Conservation (phyloP, 2,888 invertebrate genomes). For the Caenorhabditis sp. region DNA sequence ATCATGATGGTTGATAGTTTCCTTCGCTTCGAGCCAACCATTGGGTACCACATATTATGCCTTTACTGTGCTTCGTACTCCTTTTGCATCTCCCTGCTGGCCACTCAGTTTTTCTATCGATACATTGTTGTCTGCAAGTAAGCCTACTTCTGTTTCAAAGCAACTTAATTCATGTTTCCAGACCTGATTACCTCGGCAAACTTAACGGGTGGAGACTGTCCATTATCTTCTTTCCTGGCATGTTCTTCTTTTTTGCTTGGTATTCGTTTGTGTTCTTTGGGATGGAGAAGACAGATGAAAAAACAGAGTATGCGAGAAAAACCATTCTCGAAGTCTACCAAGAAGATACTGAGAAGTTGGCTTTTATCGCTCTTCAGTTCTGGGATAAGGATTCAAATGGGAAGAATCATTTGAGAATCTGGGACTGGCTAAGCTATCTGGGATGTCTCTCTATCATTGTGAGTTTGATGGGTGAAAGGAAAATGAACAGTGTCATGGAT, state of each 20-base stretch:
- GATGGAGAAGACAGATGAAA: background rate
- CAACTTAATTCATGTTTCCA: background rate
- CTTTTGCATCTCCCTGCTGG: constrained; percentile 20
- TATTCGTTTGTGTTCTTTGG: background rate
- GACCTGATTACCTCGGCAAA: constrained; percentile 1
- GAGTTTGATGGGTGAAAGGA: background rate
- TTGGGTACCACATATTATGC: constrained; percentile 4
- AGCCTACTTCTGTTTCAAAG: background rate
- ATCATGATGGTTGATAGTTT: constrained; percentile 23
- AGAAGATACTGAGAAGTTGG: background rate
- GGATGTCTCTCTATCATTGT: constrained; percentile 5
- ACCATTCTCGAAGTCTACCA: background rate
- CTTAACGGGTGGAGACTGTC: background rate
- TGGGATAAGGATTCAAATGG: constrained; percentile 12
- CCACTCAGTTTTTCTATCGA: constrained; percentile 22
- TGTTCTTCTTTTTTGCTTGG: background rate
- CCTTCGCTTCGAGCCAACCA: background rate
- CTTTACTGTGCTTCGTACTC: constrained; percentile 32
- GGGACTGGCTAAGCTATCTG: background rate
- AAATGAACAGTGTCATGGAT: background rate
- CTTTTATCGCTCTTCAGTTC: background rate
- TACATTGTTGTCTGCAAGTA: constrained; percentile 24
- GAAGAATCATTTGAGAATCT: background rate
- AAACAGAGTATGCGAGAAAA: background rate
- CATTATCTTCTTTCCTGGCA: background rate